phyloP scores from a whole-genome alignment of 1,140 invertebrate genomes.

The Bombyx mori region DNA sequence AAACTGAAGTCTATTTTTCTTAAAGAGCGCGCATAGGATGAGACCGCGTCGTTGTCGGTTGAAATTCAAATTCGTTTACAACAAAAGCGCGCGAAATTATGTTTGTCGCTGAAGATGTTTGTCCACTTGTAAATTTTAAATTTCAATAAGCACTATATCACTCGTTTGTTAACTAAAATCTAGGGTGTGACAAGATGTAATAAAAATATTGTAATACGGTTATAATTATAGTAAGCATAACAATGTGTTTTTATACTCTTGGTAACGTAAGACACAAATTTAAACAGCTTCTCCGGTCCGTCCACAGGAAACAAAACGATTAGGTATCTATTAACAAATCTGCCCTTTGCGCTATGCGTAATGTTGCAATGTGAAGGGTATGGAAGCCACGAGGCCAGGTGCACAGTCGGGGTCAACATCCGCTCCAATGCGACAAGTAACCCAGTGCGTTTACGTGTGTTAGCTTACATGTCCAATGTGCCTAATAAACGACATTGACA shows the following conservation, averaged over 20 bases:
- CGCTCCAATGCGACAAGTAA: constrained; percentile 11
- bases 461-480: constrained; percentile 18
- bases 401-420: constrained; percentile 38
- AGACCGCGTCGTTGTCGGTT: too few relatives aligned
- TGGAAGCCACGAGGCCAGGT: constrained; percentile 25
- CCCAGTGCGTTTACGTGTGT: background rate
- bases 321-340: constrained; percentile 30
- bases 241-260: too few relatives aligned
- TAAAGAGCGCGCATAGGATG: constrained; percentile 1
- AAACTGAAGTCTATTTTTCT: background rate
- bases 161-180: too few relatives aligned
- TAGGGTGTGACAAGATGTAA: too few relatives aligned
- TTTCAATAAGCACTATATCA: too few relatives aligned
- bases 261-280: too few relatives aligned
- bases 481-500: constrained; percentile 56
- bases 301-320: constrained; percentile 27
- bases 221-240: too few relatives aligned
- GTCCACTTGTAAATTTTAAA: too few relatives aligned
- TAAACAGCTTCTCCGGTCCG: background rate
- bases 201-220: too few relatives aligned
- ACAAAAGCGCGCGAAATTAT: too few relatives aligned
- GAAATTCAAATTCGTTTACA: too few relatives aligned
- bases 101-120: too few relatives aligned
- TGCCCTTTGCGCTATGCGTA: constrained; percentile 23
- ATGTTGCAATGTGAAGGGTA: constrained; percentile 12